Conservation (phyloP, 2,113 vertebrate genomes). For the Gambusia affinis region DNA sequence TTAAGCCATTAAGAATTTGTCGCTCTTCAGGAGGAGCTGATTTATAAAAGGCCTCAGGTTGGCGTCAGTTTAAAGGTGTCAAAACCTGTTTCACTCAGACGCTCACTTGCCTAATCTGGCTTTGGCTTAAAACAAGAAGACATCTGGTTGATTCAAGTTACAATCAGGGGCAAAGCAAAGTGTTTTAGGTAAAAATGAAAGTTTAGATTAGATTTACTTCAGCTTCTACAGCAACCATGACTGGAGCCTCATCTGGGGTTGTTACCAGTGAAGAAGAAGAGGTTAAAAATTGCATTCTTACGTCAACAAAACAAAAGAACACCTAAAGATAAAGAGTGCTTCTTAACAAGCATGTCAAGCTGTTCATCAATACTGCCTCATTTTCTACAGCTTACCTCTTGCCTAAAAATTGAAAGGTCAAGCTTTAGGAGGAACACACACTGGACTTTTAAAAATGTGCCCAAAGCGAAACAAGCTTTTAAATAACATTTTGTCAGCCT, state of each 20-base stretch:
- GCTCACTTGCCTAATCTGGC: conserved; percentile 5
- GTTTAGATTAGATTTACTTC: conserved; percentile 51
- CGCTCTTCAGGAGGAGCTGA: too few relatives aligned
- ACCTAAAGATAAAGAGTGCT: background rate
- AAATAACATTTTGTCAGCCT: background rate
- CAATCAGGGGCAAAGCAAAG: background rate
- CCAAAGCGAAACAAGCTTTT: conserved; percentile 19
- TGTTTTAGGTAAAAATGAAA: conserved; percentile 6
- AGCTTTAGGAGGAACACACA: conserved; percentile 7
- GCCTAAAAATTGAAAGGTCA: conserved; percentile 11
- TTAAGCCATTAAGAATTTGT: too few relatives aligned
- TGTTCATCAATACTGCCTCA: background rate
- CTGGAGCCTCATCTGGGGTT: conserved; percentile 32
- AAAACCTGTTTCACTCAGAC: background rate
- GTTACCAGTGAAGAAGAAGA: conserved; percentile 28
- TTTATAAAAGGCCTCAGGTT: background rate
- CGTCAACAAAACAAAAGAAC: background rate
- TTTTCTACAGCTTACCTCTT: background rate
- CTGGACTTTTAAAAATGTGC: conserved; percentile 34
- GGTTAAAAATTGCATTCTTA: background rate
- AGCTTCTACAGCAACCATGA: conserved; percentile 24
- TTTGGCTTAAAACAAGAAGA: background rate
- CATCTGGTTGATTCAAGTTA: background rate
- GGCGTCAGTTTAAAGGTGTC: background rate
- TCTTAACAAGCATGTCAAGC: background rate